These are phyloP conservation scores for Polypedilum pembai DNA, from an alignment of 1,140 invertebrate species.

Conservation along the genomic window DNA sequence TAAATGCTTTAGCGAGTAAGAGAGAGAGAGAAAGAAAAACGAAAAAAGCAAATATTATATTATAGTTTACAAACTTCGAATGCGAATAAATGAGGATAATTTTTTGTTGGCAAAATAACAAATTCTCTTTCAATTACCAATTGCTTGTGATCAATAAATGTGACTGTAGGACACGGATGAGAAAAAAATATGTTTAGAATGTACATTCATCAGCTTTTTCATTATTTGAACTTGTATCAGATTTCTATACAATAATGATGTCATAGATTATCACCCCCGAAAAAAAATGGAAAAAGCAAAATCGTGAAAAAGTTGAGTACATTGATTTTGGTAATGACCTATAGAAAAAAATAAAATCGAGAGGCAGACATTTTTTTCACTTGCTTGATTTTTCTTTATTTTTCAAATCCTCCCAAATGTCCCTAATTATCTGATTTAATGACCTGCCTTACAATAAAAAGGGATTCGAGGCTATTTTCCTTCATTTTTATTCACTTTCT, in stretches of 20 bases:
- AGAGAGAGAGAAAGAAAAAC: too few relatives aligned
- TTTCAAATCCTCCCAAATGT: not conserved
- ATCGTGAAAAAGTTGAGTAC: not conserved
- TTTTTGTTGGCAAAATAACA: too few relatives aligned
- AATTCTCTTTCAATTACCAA: too few relatives aligned
- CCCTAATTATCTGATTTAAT: conserved; percentile 10
- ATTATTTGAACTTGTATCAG: not conserved
- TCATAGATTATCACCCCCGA: not conserved
- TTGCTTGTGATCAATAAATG: too few relatives aligned
- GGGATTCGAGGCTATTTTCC: not conserved
- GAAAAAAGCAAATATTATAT: too few relatives aligned
- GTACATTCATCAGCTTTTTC: too few relatives aligned
- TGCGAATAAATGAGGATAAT: too few relatives aligned
- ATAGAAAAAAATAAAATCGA: too few relatives aligned
- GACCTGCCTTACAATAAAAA: not conserved
- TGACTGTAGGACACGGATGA: too few relatives aligned
- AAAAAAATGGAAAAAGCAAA: not conserved
- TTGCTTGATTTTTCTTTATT: not conserved
- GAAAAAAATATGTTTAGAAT: too few relatives aligned
- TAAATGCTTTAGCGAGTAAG: too few relatives aligned
- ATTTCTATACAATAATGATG: not conserved
- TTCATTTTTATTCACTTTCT: not conserved
- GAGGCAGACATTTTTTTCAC: not conserved
- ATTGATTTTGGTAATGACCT: not conserved
- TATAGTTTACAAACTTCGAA: too few relatives aligned